These are phyloP conservation scores for Carduelis carduelis DNA, from an alignment of 2,797 vertebrate species.

Conservation along the genomic window DNA sequence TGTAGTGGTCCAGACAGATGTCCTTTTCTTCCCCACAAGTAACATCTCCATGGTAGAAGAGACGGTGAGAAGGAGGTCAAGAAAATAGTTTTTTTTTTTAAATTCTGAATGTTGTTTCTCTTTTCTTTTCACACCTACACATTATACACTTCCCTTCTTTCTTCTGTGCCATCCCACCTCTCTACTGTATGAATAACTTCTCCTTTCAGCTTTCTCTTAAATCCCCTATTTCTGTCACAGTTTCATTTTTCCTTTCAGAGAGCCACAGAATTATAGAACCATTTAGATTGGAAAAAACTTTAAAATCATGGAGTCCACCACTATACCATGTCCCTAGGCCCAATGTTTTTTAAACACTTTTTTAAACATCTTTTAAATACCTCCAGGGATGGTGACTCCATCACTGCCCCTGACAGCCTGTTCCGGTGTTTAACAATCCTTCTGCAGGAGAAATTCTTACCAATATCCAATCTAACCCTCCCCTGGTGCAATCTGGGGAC, in stretches of 20 bases:
- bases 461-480: background rate
- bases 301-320: background rate
- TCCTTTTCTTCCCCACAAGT: background rate
- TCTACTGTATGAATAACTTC: background rate
- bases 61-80: background rate
- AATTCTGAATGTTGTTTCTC: background rate
- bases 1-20: background rate
- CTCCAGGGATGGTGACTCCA: background rate
- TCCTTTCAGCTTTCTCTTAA: background rate
- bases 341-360: background rate
- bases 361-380: background rate
- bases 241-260: background rate
- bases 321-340: background rate
- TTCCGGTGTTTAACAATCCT: background rate
- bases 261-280: background rate
- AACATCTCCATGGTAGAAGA: background rate
- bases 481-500: background rate
- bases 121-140: background rate
- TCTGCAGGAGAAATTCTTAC: background rate
- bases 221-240: background rate
- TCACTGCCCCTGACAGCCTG: background rate
- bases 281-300: background rate
- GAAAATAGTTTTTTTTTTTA: accelerated
- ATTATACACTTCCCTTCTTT: background rate
- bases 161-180: background rate